Conservation (phyloP, 2,888 invertebrate genomes). For the Lepidonotus clava region DNA sequence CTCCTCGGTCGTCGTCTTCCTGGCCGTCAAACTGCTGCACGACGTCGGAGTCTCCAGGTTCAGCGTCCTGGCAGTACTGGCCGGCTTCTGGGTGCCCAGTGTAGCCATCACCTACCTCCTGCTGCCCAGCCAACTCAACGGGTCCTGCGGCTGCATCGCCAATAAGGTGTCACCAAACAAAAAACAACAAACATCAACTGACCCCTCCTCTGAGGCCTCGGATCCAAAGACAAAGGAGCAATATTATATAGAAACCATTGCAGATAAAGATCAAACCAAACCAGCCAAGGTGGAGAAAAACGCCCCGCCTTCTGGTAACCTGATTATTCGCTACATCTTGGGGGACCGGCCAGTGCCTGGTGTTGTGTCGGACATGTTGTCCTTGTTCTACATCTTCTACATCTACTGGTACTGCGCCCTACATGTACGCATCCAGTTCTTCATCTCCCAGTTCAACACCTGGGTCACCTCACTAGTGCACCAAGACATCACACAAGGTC, state of each 20-base stretch:
- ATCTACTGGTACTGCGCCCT: constrained; percentile 50
- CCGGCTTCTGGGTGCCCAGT: neutral
- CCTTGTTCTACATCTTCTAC: neutral
- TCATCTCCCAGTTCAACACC: constrained; percentile 20
- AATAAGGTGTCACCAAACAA: neutral
- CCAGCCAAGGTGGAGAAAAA: neutral
- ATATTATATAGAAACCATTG: no score
- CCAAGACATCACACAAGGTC: neutral
- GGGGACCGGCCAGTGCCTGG: constrained; percentile 9
- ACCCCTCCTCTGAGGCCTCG: no score
- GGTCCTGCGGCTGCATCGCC: neutral
- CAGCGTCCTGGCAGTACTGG: neutral
- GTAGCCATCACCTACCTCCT: neutral
- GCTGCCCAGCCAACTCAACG: neutral
- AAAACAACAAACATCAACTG: neutral
- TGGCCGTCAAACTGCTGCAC: constrained; percentile 20
- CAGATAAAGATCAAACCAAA: no score
- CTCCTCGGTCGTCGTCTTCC: constrained; percentile 33
- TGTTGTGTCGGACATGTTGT: neutral
- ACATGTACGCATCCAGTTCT: constrained; percentile 12
- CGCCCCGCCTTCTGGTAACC: neutral
- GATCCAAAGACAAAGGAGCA: neutral
- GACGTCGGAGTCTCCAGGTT: neutral
- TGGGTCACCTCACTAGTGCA: constrained; percentile 14
- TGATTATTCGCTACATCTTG: neutral